Evolutionary conservation across 2,797 vertebrate genomes (phyloP).

Genomic region (Anguilla obscura): DNA sequence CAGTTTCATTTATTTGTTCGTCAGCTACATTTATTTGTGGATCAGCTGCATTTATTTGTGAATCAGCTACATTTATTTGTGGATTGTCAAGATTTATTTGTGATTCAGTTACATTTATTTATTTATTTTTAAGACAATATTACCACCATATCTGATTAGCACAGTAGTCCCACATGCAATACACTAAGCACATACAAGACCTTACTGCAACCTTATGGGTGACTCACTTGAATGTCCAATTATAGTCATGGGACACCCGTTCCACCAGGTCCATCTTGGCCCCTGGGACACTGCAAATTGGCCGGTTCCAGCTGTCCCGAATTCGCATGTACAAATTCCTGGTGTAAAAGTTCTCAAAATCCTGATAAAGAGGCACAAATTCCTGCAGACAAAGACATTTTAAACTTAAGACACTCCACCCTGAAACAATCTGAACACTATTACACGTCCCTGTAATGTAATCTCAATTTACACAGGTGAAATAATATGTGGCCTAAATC

Average conservation of each 20-base stretch:
- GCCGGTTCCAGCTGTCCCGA: constrained; percentile 95
- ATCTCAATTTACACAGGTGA: not conserved
- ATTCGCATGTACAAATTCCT: constrained; percentile 97
- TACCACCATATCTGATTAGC: not conserved
- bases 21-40: too few relatives aligned
- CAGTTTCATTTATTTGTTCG: too few relatives aligned
- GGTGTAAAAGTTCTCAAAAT: constrained; percentile 98
- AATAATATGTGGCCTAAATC: not conserved
- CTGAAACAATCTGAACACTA: not conserved
- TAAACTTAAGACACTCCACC: not conserved
- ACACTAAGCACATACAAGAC: not conserved
- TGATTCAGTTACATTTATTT: too few relatives aligned
- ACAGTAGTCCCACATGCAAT: not conserved
- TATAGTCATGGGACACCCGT: constrained; percentile 85
- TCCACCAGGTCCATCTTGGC: constrained; percentile 91
- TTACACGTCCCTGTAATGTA: not conserved
- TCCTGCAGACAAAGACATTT: constrained; percentile 70
- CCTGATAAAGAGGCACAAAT: constrained; percentile 95
- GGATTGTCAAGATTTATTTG: too few relatives aligned
- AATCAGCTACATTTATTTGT: too few relatives aligned
- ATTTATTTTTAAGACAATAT: too few relatives aligned
- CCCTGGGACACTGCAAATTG: constrained; percentile 90
- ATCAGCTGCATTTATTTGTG: too few relatives aligned
- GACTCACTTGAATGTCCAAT: constrained; percentile 94
- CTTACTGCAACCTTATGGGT: not conserved